Evolutionary conservation across 2,113 vertebrate species (phyloP).

Genomic region (Orientallactaga bullata): DNA sequence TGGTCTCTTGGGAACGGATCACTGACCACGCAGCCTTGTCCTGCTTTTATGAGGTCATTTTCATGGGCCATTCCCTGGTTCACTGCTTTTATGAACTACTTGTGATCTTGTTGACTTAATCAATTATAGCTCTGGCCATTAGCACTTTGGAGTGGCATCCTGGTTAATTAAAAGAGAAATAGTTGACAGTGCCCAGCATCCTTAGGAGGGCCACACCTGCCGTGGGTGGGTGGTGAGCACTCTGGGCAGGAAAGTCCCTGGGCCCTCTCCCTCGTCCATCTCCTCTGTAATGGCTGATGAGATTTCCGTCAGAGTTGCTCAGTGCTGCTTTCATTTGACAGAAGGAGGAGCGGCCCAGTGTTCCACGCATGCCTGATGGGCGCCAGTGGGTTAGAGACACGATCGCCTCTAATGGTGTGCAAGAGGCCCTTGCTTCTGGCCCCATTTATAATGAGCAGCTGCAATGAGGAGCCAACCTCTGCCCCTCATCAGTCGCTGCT

Average conservation of each 20-base stretch:
- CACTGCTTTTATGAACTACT: not conserved
- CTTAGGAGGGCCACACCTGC: slow-evolving; percentile 65
- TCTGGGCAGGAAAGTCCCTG: slow-evolving; percentile 30
- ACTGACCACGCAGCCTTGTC: not conserved
- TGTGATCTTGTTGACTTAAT: slow-evolving; percentile 1
- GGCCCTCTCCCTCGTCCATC: slow-evolving; percentile 13
- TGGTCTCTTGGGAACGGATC: not conserved
- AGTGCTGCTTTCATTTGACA: not conserved
- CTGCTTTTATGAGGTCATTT: not conserved
- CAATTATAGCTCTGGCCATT: slow-evolving; percentile 62
- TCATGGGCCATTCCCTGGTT: not conserved
- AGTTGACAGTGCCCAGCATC: not conserved
- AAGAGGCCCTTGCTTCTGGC: not conserved
- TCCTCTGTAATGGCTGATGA: not conserved
- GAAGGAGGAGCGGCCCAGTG: no score
- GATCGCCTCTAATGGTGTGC: not conserved
- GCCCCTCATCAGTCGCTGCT: not conserved
- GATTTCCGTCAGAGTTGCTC: not conserved
- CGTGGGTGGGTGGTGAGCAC: not conserved
- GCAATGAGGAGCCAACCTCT: no score
- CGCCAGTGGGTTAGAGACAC: not conserved
- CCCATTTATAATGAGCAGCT: not conserved
- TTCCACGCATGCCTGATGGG: not conserved
- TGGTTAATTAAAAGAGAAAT: slow-evolving; percentile 74
- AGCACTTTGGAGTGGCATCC: slow-evolving; percentile 60